These are phyloP conservation scores for Diplosoma virens DNA, from an alignment of 23 tunicate genomes.

Conservation along the genomic window DNA sequence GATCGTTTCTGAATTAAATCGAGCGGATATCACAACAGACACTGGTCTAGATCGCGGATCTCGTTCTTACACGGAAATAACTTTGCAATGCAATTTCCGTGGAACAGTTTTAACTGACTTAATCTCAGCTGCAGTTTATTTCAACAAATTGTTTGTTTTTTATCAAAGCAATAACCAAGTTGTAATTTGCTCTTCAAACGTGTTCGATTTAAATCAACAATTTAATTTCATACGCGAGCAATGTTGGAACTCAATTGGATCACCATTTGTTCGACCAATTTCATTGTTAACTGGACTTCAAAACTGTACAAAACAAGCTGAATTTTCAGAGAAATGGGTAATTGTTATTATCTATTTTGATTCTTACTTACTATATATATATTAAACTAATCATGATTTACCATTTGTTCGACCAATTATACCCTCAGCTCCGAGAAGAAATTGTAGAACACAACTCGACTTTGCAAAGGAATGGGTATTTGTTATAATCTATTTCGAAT, in stretches of 20 bases:
- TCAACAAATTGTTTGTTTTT: not conserved
- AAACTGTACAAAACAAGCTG: too few relatives aligned
- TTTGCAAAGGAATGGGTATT: too few relatives aligned
- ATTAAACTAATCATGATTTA: too few relatives aligned
- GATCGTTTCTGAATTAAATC: not conserved
- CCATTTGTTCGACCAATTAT: too few relatives aligned
- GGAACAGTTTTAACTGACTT: not conserved
- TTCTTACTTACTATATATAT: too few relatives aligned
- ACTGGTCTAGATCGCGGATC: not conserved
- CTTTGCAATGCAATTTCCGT: slow-evolving; percentile 9
- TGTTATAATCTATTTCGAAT: too few relatives aligned
- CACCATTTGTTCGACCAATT: too few relatives aligned
- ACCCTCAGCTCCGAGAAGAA: too few relatives aligned
- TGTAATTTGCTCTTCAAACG: not conserved
- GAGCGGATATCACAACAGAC: not conserved
- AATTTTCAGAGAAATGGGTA: too few relatives aligned
- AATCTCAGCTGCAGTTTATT: not conserved
- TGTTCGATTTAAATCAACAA: not conserved
- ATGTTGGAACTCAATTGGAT: not conserved
- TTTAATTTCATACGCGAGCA: not conserved
- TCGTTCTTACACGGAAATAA: not conserved
- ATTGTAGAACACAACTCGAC: too few relatives aligned
- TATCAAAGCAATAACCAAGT: not conserved
- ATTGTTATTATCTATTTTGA: too few relatives aligned
- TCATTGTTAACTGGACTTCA: too few relatives aligned